Percentiles rank a stretch among this genome's conserved stretches.
Conservation (phyloP, 2,113 vertebrate species). For the Epinephelus lanceolatus region DNA sequence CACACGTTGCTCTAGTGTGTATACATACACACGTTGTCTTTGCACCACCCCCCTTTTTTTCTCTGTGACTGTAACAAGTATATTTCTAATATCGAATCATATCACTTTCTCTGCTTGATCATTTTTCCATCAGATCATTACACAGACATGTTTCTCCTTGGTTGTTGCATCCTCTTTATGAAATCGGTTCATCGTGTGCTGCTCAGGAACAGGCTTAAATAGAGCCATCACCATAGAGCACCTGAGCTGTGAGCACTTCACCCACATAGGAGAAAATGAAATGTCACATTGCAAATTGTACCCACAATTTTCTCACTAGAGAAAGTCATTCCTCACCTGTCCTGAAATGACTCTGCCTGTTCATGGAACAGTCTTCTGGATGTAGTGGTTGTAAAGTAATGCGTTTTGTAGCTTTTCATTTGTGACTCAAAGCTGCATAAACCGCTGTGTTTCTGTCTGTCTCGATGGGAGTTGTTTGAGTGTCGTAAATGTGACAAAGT, state of each 20-base stretch:
- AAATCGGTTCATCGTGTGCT: neutral
- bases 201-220: neutral
- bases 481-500: neutral
- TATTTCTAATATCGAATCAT: constrained; percentile 12
- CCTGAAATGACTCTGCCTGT: constrained; percentile 5
- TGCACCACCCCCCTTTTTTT: neutral
- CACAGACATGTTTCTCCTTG: neutral
- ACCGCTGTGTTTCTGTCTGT: neutral
- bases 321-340: neutral
- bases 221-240: constrained; percentile 10
- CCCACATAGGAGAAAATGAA: neutral
- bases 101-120: constrained; percentile 14
- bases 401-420: neutral
- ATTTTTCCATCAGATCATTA: constrained; percentile 7
- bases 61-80: neutral
- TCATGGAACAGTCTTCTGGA: neutral
- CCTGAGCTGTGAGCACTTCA: constrained; percentile 13
- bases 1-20: neutral
- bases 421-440: neutral
- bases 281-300: neutral
- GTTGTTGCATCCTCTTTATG: constrained; percentile 18
- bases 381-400: neutral
- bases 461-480: neutral
- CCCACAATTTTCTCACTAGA: neutral
- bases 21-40: neutral